Base-by-base conservation (phyloP, 1,140 invertebrate species). In the Caenorhabditis tropicalis region DNA sequence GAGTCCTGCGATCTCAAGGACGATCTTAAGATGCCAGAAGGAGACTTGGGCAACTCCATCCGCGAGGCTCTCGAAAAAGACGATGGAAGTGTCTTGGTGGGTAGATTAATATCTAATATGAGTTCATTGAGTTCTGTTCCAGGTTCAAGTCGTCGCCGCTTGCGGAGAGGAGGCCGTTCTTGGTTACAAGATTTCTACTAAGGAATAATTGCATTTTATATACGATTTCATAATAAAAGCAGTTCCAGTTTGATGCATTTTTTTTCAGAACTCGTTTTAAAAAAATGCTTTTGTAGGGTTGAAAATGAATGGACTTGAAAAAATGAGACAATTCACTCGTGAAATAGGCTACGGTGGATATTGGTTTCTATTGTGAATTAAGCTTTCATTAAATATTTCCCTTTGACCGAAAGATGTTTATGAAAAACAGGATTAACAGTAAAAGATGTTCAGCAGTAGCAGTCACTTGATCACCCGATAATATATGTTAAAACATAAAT, bases 1-100 rank as follows among this genome's bases (percentile, higher is more conserved):
- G 89, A 90, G 24, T 86, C 82, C 39, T 90, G 90, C 85, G 89
- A 91, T 21, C 89, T 88, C 46, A 90, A 90, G 79, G 88, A 89
- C 58, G 88, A 89, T 70, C 79, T 88, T n/a, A 86, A 86, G 36
- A 79, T 89, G 29, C 88, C 89, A 24, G 89, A 90, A 39, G 88
- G 89, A 43, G 89, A 90, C 51, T 58, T 90, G 51, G 89, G 88
- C 29, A 82, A 82, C 53, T 87, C 90, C 70, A 91, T 90, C 21
- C 90, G 89, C 36, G 88, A 85, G 15, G 90, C 89, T 51, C 89
- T 90, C 79, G 90, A 91, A n/a, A 90, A 90, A 70, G 89, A 90
- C 81, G 89, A 90, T 24, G 88, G 82, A 70, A 58, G 79, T 29
- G 49, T 86, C 46, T 81, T 86, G 88, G 87, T 80, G 15, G 3